Evolutionary conservation across 2,797 vertebrate genomes (phyloP).

Genomic region (Pachyuromys duprasi): DNA sequence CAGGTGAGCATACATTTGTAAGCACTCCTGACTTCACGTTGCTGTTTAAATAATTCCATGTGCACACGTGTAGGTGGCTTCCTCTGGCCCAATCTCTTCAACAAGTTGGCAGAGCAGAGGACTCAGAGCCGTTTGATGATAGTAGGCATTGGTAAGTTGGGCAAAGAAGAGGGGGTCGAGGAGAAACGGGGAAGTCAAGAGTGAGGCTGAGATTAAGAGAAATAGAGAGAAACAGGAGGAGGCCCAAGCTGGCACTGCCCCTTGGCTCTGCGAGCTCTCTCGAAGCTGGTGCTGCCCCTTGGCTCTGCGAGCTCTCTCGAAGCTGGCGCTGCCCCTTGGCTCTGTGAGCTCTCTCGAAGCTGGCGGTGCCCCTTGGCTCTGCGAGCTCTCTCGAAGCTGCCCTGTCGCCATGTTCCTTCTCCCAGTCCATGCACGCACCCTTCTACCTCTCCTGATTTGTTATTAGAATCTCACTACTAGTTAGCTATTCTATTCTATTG

Average conservation of each 20-base stretch:
- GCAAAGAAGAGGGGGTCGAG: no score
- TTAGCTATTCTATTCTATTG: not conserved
- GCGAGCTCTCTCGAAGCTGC: no score
- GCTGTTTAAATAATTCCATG: not conserved
- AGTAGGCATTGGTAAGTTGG: not conserved
- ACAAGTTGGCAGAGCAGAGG: not conserved
- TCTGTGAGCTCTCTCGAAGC: no score
- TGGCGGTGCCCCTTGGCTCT: no score
- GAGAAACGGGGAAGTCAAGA: not conserved
- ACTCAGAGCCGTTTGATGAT: not conserved
- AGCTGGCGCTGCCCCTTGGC: no score
- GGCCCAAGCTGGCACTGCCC: not conserved
- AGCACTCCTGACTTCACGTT: not conserved
- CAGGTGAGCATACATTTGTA: not conserved
- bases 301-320: no score
- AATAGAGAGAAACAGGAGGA: not conserved
- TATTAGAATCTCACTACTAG: not conserved
- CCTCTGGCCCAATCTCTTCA: not conserved
- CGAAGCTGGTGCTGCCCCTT: no score
- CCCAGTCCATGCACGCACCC: not conserved
- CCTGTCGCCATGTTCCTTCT: fast-evolving
- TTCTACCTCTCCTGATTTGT: not conserved
- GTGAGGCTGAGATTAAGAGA: not conserved
- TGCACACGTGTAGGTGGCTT: no score
- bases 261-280: no score